These are phyloP conservation scores for Thaumetopoea pityocampa DNA, from an alignment of 1,140 invertebrate genomes.

Conservation along the genomic window DNA sequence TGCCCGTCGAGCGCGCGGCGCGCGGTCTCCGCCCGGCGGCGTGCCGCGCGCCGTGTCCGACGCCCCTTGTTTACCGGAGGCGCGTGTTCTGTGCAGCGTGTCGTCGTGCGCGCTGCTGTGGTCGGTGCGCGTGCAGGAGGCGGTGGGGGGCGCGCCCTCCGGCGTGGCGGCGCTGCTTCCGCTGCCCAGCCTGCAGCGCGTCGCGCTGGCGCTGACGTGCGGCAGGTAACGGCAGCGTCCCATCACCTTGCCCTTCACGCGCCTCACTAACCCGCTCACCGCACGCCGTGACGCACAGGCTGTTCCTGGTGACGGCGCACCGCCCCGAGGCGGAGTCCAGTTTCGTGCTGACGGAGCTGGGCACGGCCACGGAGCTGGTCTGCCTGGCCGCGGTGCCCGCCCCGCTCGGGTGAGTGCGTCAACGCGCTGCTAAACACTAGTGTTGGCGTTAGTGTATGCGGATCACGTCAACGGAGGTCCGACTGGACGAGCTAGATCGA, in stretches of 20 bases:
- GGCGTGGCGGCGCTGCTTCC: slow-evolving; percentile 34
- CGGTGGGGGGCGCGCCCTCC: slow-evolving; percentile 44
- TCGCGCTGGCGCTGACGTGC: slow-evolving; percentile 43
- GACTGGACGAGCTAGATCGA: no score
- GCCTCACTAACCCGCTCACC: no score
- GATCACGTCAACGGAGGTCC: no score
- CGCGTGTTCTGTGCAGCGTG: slow-evolving; percentile 22
- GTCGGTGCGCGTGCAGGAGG: slow-evolving; percentile 38
- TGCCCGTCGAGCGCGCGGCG: no score
- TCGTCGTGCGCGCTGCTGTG: slow-evolving; percentile 39
- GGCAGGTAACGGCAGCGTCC: slow-evolving; percentile 31
- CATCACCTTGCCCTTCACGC: no score
- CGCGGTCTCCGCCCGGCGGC: no score
- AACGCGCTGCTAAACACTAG: background rate
- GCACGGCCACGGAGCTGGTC: slow-evolving; percentile 79
- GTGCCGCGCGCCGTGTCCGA: no score
- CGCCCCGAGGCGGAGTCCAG: slow-evolving; percentile 81
- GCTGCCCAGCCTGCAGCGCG: slow-evolving; percentile 28
- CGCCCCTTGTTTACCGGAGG: no score
- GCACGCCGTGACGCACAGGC: slow-evolving; percentile 23
- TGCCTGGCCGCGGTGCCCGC: slow-evolving; percentile 51
- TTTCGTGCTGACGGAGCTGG: slow-evolving; percentile 87
- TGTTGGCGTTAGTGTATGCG: background rate
- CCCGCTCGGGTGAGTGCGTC: slow-evolving; percentile 36
- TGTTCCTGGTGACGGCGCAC: slow-evolving; percentile 80